These are phyloP conservation scores for Papilio elwesi DNA, from an alignment of 2,888 invertebrate species.

Conservation along the genomic window DNA sequence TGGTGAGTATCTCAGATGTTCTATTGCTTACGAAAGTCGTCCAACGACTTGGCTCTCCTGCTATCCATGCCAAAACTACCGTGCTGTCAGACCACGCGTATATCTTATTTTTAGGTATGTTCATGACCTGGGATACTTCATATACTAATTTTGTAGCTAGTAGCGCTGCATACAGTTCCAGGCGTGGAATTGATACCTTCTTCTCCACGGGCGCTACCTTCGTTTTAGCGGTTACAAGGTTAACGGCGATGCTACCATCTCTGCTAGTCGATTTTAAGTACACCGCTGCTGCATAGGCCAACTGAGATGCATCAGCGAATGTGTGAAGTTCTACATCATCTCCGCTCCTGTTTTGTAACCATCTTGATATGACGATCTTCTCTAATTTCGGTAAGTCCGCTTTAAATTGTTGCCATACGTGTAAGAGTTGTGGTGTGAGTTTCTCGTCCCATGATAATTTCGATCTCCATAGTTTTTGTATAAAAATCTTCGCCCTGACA, in stretches of 20 bases:
- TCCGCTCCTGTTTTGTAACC: no score
- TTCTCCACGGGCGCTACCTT: slow-evolving; percentile 32
- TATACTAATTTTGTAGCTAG: slow-evolving; percentile 38
- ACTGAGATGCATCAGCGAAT: slow-evolving; percentile 43
- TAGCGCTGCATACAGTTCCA: slow-evolving; percentile 39
- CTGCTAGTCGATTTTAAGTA: slow-evolving; percentile 32
- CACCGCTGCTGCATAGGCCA: slow-evolving; percentile 43
- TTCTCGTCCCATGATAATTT: slow-evolving; percentile 39
- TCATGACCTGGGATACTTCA: slow-evolving; percentile 38
- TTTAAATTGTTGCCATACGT: slow-evolving; percentile 36
- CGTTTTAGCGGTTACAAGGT: slow-evolving; percentile 36
- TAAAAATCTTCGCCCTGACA: slow-evolving; percentile 42
- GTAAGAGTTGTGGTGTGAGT: slow-evolving; percentile 22
- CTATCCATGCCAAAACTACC: slow-evolving; percentile 35
- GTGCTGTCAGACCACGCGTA: slow-evolving; percentile 25
- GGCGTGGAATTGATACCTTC: slow-evolving; percentile 27
- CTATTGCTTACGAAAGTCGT: slow-evolving; percentile 44
- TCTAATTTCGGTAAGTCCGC: neutral
- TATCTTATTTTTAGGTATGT: slow-evolving; percentile 33
- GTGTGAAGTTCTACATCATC: slow-evolving; percentile 39
- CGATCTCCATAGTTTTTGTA: slow-evolving; percentile 40
- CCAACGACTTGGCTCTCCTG: slow-evolving; percentile 42
- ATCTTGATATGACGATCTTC: slow-evolving; percentile 27
- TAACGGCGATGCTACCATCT: slow-evolving; percentile 30
- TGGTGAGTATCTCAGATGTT: slow-evolving; percentile 46